Evolutionary conservation across 2,888 invertebrate species (phyloP).

Genomic region (Lasioglossum morio): DNA sequence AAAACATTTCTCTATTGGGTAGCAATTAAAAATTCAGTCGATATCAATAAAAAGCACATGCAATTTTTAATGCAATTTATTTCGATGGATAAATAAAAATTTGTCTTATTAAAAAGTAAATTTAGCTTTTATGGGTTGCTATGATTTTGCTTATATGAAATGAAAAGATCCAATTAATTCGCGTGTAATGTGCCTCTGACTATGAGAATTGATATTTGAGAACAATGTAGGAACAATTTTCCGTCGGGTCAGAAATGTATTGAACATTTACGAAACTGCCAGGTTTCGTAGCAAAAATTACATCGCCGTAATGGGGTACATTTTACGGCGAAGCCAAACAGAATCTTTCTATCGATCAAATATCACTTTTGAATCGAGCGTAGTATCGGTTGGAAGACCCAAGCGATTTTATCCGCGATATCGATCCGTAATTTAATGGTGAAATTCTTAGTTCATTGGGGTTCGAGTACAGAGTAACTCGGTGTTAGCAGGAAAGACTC

Average conservation of each 20-base stretch:
- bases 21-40: too few species aligned
- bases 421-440: conserved; percentile 41
- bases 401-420: conserved; percentile 18
- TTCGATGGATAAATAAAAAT: too few species aligned
- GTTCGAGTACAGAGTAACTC: conserved; percentile 24
- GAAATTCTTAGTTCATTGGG: conserved; percentile 34
- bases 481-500: conserved; percentile 12
- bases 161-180: background rate
- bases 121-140: too few species aligned
- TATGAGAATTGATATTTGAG: background rate
- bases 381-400: background rate
- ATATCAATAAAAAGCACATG: too few species aligned
- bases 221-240: background rate
- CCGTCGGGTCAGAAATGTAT: background rate
- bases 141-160: background rate
- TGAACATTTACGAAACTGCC: background rate
- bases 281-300: background rate
- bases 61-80: too few species aligned
- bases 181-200: background rate
- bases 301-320: background rate
- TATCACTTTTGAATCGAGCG: conserved; percentile 11
- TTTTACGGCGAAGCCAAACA: background rate
- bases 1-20: too few species aligned
- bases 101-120: too few species aligned
- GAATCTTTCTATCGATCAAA: background rate